Evolutionary conservation across 2,888 invertebrate genomes (phyloP), one percentile per base, ranked within the genome.

Genomic region (Tupiocoris notatus): DNA sequence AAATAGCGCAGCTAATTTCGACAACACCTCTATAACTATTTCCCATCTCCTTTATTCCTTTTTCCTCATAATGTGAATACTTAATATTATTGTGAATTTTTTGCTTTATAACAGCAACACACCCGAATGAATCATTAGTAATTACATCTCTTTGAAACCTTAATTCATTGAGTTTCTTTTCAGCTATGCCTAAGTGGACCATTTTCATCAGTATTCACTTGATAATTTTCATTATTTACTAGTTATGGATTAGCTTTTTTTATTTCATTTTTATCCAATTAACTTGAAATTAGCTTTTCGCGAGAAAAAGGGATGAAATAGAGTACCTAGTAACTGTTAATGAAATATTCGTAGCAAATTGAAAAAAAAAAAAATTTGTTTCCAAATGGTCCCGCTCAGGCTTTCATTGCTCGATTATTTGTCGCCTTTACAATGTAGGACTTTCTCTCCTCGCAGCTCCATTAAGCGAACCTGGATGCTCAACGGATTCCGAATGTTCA

Each of bases 401-500:
- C n/a, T n/a, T n/a, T n/a, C n/a, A n/a, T n/a, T n/a, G n/a, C n/a
- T n/a, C n/a, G n/a, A n/a, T n/a, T n/a, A n/a, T n/a, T n/a, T n/a
- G n/a, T n/a, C n/a, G n/a, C n/a, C n/a, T n/a, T n/a, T n/a, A n/a
- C n/a, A n/a, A n/a, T n/a, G n/a, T n/a, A n/a, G n/a, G n/a, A n/a
- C n/a, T n/a, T n/a, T n/a, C n/a, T n/a, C n/a, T 39, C 39, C 39
- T 12, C 39, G 12, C 39, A 39, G 39, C 39, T 39, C 39, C 39
- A 39, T 12, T 39, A 39, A 39, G 39, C 56, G 59, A 78, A 68
- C 85, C 87, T 22, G 90, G 91, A 80, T 95, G 95, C 82, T 87
- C 86, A 79, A 87, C 88, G 18, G 89, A 93, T 81, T 86, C 87
- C 18, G 92, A 94, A 66, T 95, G 95, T 82, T 85, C 88, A 16